Base-by-base conservation (phyloP, 2,888 invertebrate genomes). In the Hypomecis punctinalis region DNA sequence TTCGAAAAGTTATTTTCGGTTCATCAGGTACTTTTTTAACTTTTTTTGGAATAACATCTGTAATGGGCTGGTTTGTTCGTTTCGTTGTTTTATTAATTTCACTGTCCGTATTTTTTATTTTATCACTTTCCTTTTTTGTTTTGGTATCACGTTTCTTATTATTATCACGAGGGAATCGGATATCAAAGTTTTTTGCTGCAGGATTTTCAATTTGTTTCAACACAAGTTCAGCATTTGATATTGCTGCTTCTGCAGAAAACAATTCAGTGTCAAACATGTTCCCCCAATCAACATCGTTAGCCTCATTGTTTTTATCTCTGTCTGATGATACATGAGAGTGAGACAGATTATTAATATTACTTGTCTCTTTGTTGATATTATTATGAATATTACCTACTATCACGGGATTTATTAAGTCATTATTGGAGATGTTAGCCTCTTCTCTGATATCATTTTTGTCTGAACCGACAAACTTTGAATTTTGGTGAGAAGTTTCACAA, bases 261-360 rank as follows among this genome's bases (percentile, higher is more conserved):
- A 89, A 67, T 61, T 88, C 83, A 33, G 76, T 75, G 71, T 89
- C 89, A 70, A 90, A 83, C 82, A 91, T 86, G 52, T 89, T 76
- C 64, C 80, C 73, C 90, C 89, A 89, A 51, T 78, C 67, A 6
- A 85, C 70, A 42, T 75, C 56, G 5, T 53, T 47, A 42, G 39
- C 55, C 23, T 39, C 7, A 1, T 66, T 11, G 4, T 5, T 40
- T 46, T 10, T 10, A 13, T 23, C 42, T 5, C 5, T 39, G 6
- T 39, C 47, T 4, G 35, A 10, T 9, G 42, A 13, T 52, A 10
- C 23, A 36, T 2, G 13, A 23, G 10, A 33, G n/a, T n/a, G 6
- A 40, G 40, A 23, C 7, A 10, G 5, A 7, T 33, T n/a, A 33
- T 42, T 23, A 9, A 39, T 39, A 23, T 23, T 23, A 4, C 23